Percentiles rank a stretch among this genome's conserved stretches.
Conservation (phyloP, 2,113 vertebrate genomes). For the Hipposideros armiger region DNA sequence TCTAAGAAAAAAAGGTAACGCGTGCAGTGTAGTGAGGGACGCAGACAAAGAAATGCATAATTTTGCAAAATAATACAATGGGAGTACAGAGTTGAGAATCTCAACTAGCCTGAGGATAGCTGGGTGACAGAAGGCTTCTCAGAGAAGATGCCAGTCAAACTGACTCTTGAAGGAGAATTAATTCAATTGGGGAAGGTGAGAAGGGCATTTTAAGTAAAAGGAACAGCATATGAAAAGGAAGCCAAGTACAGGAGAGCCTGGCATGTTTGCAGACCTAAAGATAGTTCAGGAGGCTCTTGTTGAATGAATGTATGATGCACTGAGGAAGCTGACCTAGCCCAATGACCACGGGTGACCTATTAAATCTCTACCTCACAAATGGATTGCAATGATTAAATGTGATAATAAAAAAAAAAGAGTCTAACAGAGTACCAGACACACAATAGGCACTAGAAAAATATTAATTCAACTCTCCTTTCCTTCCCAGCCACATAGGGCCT, state of each 20-base stretch:
- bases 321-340: not conserved
- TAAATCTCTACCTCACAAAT: not conserved
- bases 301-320: not conserved
- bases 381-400: not conserved
- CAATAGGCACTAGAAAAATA: not conserved
- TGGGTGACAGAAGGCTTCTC: not conserved
- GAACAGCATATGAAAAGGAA: not conserved
- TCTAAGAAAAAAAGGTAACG: not conserved
- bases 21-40: not conserved
- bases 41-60: not conserved
- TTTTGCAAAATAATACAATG: not conserved
- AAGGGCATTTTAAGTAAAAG: not conserved
- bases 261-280: not conserved
- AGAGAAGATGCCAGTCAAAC: not conserved
- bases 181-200: not conserved
- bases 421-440: not conserved
- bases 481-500: not conserved
- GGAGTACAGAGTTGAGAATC: not conserved
- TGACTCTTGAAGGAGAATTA: not conserved
- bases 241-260: rapidly evolving
- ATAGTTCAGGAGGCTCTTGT: not conserved
- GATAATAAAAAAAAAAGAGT: not conserved
- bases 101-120: not conserved
- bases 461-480: not conserved
- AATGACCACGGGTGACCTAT: not conserved